Percentiles rank a stretch among this genome's conserved stretches.
Evolutionary conservation across 1,140 invertebrate genomes (phyloP).

Genomic region (Drosophila takahashii): DNA sequence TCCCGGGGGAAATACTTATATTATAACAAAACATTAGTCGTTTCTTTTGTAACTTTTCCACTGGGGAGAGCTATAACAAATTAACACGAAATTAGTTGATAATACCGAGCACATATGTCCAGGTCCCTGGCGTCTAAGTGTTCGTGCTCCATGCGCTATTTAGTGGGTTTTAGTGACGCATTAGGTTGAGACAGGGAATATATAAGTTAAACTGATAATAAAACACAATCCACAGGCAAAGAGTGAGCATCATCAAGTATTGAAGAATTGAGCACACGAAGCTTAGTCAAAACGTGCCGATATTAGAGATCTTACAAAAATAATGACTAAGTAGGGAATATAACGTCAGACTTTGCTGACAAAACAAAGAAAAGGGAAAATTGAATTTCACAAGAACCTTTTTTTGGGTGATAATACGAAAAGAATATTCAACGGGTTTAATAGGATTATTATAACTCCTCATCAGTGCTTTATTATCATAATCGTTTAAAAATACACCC

Average conservation of each 20-base stretch:
- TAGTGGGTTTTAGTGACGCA: conserved; percentile 34
- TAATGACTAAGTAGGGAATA: conserved; percentile 12
- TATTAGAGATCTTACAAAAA: conserved; percentile 11
- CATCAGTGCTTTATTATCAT: too few species aligned
- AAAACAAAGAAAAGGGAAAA: neutral
- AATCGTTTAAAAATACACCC: too few species aligned
- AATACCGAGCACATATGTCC: conserved; percentile 25
- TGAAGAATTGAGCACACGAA: conserved; percentile 15
- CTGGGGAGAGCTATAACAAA: conserved; percentile 39
- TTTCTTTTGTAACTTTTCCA: conserved; percentile 36
- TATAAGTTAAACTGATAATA: conserved; percentile 24
- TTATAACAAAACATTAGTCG: neutral
- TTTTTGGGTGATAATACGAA: too few species aligned
- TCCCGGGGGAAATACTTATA: conserved; percentile 3
- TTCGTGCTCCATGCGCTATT: conserved; percentile 28
- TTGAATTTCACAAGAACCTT: conserved; percentile 1
- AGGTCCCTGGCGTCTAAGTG: neutral
- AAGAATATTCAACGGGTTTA: neutral
- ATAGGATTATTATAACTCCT: neutral
- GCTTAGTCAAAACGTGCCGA: conserved; percentile 10
- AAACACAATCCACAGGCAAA: neutral
- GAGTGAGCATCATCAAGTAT: neutral
- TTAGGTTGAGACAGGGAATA: conserved; percentile 1
- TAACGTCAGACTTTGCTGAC: neutral
- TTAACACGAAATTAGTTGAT: conserved; percentile 55